Conservation (phyloP, 2,797 vertebrate genomes). For the Catamblyrhynchus diadema region DNA sequence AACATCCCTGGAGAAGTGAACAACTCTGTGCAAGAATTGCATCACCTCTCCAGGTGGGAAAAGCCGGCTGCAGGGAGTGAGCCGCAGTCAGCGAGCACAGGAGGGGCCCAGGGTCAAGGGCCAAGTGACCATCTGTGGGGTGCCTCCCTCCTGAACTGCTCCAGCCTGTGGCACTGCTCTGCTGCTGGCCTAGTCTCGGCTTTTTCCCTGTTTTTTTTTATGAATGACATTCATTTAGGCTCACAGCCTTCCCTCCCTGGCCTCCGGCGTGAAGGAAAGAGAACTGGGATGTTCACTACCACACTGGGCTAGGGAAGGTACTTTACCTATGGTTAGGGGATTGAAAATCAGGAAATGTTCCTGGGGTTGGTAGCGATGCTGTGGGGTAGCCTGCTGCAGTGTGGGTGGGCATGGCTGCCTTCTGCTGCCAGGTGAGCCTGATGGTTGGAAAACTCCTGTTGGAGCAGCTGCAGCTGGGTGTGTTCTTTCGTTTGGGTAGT, state of each 20-base stretch:
- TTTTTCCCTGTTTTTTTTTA: fast-evolving
- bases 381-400: neutral
- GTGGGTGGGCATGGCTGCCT: neutral
- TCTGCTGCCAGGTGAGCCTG: neutral
- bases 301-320: fast-evolving
- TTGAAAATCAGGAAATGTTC: neutral
- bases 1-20: constrained; percentile 49
- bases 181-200: neutral
- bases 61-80: neutral
- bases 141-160: neutral
- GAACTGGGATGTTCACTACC: fast-evolving
- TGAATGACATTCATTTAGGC: neutral
- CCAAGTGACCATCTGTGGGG: neutral
- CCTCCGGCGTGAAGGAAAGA: fast-evolving
- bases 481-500: neutral
- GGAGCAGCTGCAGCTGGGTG: fast-evolving
- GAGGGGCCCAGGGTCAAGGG: neutral
- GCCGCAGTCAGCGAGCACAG: fast-evolving
- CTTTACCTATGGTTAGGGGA: fast-evolving
- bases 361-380: neutral
- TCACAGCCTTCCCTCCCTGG: neutral
- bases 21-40: constrained; percentile 59
- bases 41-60: constrained; percentile 64
- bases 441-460: neutral
- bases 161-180: neutral